Conservation (phyloP, 2,888 invertebrate genomes). For the Synanthedon vespiformis region DNA sequence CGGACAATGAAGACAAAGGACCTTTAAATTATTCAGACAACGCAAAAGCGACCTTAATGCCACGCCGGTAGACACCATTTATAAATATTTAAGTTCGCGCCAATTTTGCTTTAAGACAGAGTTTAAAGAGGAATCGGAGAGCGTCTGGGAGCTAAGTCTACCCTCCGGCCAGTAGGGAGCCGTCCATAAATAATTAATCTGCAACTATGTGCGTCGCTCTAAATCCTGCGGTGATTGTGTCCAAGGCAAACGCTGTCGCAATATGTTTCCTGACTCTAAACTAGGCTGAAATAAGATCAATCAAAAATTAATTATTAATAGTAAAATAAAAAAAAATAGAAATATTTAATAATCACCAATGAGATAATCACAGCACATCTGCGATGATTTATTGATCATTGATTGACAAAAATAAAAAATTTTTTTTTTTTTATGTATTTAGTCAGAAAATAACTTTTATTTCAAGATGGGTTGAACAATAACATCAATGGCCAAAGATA, state of each 20-base stretch:
- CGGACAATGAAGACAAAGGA: conserved; percentile 66
- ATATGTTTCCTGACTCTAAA: background rate
- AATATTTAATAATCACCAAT: too few relatives aligned
- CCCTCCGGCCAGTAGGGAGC: conserved; percentile 44
- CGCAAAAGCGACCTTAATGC: conserved; percentile 57
- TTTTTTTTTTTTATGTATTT: too few relatives aligned
- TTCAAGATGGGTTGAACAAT: too few relatives aligned
- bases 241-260: background rate
- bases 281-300: too few relatives aligned
- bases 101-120: conserved; percentile 63
- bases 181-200: conserved; percentile 68
- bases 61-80: conserved; percentile 40
- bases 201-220: conserved; percentile 55
- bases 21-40: conserved; percentile 58
- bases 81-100: conserved; percentile 57
- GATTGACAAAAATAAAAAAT: too few relatives aligned
- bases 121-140: conserved; percentile 60
- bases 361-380: too few relatives aligned
- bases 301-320: too few relatives aligned
- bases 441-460: too few relatives aligned
- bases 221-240: conserved; percentile 31
- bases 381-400: too few relatives aligned
- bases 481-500: too few relatives aligned
- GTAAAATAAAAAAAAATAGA: too few relatives aligned
- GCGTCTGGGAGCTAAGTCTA: conserved; percentile 63